Evolutionary conservation across 2,113 vertebrate species (phyloP).

Genomic region (Sarotherodon lohbergeri): DNA sequence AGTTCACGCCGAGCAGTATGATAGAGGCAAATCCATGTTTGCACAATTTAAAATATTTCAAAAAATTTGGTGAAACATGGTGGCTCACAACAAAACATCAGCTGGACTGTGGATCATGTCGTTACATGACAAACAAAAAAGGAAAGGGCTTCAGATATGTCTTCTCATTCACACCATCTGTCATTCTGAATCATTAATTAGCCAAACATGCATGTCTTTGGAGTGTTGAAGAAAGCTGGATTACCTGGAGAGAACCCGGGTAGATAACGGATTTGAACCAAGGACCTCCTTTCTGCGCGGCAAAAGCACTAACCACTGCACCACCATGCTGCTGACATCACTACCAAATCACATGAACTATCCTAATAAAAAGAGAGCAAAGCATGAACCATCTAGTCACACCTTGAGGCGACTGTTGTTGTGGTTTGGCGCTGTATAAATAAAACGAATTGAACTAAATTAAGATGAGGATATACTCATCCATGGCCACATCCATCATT

Average conservation of each 20-base stretch:
- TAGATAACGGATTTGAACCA: accelerated
- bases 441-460: not conserved
- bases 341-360: not conserved
- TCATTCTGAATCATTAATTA: accelerated
- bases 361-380: not conserved
- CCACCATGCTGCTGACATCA: accelerated
- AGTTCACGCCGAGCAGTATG: accelerated
- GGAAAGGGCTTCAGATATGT: not conserved
- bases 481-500: accelerated
- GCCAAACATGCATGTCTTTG: not conserved
- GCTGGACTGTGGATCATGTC: not conserved
- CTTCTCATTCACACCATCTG: accelerated
- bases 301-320: not conserved
- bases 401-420: not conserved
- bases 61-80: accelerated
- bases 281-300: not conserved
- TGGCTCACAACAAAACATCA: not conserved
- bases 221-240: not conserved
- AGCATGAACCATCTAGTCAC: not conserved
- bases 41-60: not conserved
- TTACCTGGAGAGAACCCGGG: not conserved
- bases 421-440: not conserved
- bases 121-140: not conserved
- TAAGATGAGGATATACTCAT: not conserved
- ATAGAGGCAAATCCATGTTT: not conserved